A percentile compares a stretch with the other conserved stretches of the same genome.
These are phyloP conservation scores for Cepaea nemoralis DNA, from an alignment of 1,140 invertebrate genomes.

Conservation along the genomic window DNA sequence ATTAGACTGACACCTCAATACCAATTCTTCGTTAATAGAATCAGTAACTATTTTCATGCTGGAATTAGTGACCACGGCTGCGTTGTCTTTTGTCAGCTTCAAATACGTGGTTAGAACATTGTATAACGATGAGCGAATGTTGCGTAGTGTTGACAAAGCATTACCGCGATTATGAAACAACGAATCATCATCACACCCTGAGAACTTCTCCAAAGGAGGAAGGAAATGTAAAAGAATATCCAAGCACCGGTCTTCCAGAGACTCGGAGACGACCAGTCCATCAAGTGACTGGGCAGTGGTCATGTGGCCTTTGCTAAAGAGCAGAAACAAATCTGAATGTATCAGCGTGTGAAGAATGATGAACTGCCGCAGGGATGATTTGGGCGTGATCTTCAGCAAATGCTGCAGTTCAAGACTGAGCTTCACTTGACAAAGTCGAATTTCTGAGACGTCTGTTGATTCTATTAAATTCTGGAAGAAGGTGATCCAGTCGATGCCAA, in stretches of 20 bases:
- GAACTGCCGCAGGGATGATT: constrained; percentile 42
- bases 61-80: constrained; percentile 44
- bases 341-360: constrained; percentile 49
- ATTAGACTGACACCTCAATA: constrained; percentile 2
- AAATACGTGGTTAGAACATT: constrained; percentile 33
- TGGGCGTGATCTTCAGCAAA: constrained; percentile 47
- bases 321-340: constrained; percentile 46
- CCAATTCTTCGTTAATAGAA: constrained; percentile 15
- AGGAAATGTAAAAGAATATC: constrained; percentile 42
- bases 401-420: constrained; percentile 44
- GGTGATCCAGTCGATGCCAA: constrained; percentile 47
- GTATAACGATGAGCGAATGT: constrained; percentile 38
- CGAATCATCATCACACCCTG: constrained; percentile 37
- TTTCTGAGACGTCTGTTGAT: constrained; percentile 25
- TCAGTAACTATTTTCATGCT: constrained; percentile 40
- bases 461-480: constrained; percentile 45
- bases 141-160: constrained; percentile 28
- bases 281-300: not conserved
- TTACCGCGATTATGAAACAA: constrained; percentile 9
- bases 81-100: constrained; percentile 32
- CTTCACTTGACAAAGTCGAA: constrained; percentile 42
- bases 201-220: constrained; percentile 41
- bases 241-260: constrained; percentile 46
- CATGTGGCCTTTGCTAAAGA: constrained; percentile 20
- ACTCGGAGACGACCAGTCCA: not conserved